A percentile compares a stretch with the other conserved stretches of the same genome.
These are phyloP conservation scores for Hemichromis elongatus DNA, from an alignment of 2,113 vertebrate species.

Conservation along the genomic window DNA sequence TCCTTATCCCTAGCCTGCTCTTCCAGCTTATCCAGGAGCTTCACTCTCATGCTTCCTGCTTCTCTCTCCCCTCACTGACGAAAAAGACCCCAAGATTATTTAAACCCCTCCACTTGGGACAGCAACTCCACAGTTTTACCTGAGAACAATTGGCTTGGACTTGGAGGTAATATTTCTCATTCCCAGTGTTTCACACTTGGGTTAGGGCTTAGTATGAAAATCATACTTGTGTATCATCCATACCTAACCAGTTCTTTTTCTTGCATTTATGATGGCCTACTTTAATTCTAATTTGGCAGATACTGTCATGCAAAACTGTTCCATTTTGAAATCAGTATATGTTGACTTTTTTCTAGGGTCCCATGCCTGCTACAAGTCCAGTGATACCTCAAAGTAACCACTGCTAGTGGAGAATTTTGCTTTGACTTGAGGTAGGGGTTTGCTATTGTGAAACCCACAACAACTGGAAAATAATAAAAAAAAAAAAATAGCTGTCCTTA, in stretches of 20 bases:
- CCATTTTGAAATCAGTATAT: neutral
- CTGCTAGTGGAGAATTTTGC: neutral
- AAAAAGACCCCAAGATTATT: neutral
- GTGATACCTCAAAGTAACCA: neutral
- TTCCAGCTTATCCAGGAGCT: neutral
- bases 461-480: neutral
- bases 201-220: neutral
- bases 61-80: neutral
- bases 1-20: neutral
- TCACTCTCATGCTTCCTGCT: neutral
- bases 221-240: neutral
- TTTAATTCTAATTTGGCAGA: neutral
- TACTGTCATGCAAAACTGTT: neutral
- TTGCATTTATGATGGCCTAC: neutral
- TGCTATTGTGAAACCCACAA: neutral
- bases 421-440: neutral
- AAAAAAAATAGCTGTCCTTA: neutral
- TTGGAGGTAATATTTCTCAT: neutral
- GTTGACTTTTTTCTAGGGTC: fast-evolving
- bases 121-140: fast-evolving
- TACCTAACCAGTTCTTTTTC: neutral
- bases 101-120: fast-evolving
- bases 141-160: fast-evolving
- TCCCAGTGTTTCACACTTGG: neutral
- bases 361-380: neutral